Evolutionary conservation across 1,140 invertebrate genomes (phyloP).

Genomic region (Drosophila sproati): DNA sequence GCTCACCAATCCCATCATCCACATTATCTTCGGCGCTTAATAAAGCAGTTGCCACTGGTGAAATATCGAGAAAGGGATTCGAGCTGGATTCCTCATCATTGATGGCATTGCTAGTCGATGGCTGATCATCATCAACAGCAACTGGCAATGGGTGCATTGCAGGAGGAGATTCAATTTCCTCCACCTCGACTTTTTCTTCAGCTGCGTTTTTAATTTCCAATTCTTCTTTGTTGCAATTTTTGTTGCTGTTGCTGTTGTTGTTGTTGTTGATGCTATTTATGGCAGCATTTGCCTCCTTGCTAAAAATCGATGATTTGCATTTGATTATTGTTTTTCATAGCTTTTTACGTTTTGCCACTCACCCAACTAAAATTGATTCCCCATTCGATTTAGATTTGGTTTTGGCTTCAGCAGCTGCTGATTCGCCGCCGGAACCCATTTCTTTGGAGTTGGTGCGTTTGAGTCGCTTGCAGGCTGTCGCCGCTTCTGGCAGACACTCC

Average conservation of each 20-base stretch:
- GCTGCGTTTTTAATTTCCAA: not conserved
- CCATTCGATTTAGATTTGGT: not conserved
- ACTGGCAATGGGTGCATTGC: not conserved
- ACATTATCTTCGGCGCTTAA: not conserved
- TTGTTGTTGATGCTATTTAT: conserved; percentile 22
- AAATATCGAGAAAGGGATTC: not conserved
- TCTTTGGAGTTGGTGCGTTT: conserved; percentile 40
- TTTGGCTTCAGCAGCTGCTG: not conserved
- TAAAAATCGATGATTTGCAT: conserved; percentile 30
- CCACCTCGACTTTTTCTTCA: not conserved
- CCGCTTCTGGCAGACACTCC: conserved; percentile 12
- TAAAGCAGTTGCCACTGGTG: too few relatives aligned
- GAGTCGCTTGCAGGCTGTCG: conserved; percentile 53
- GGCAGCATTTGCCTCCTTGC: conserved; percentile 9
- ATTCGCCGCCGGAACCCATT: not conserved
- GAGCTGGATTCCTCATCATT: not conserved
- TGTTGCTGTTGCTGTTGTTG: conserved; percentile 14
- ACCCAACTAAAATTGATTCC: conserved; percentile 13
- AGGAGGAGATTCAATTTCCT: not conserved
- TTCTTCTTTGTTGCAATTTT: not conserved
- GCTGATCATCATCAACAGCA: not conserved
- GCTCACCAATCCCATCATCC: conserved; percentile 1
- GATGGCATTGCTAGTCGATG: too few relatives aligned
- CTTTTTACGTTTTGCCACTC: not conserved
- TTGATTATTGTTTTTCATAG: not conserved